Percentiles rank a stretch among this genome's conserved stretches.
These are phyloP conservation scores for Acanthisitta chloris DNA, from an alignment of 2,113 vertebrate species.

Conservation along the genomic window DNA sequence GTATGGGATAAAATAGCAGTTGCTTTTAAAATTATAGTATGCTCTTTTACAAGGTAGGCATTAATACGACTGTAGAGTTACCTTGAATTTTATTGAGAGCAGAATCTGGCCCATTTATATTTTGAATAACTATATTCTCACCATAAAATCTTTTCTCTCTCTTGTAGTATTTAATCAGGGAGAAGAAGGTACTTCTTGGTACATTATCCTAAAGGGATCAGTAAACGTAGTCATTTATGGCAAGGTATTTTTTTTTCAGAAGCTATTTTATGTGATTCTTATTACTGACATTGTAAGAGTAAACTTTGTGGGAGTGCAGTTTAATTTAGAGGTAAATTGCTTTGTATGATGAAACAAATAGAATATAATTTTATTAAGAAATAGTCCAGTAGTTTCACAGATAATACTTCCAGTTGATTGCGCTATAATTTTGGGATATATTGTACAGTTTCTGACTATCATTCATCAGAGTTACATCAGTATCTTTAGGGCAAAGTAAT, in stretches of 20 bases:
- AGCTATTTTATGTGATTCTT: conserved; percentile 34
- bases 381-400: conserved; percentile 14
- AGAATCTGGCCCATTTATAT: neutral
- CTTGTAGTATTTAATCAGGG: conserved; percentile 97
- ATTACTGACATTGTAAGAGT: conserved; percentile 7
- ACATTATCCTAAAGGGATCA: conserved; percentile 97
- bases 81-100: neutral
- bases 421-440: neutral
- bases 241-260: conserved; percentile 83
- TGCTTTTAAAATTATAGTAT: neutral
- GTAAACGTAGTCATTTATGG: conserved; percentile 99
- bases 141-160: conserved; percentile 58
- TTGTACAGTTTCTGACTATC: neutral
- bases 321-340: conserved; percentile 1
- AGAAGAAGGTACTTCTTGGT: conserved; percentile 98
- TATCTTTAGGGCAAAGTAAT: neutral
- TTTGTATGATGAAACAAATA: conserved; percentile 23
- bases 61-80: neutral
- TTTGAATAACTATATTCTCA: conserved; percentile 47
- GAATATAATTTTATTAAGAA: conserved; percentile 19
- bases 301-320: conserved; percentile 19
- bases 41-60: neutral
- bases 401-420: conserved; percentile 1
- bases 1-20: neutral
- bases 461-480: neutral